These are phyloP conservation scores for Xyrauchen texanus DNA, from an alignment of 2,113 vertebrate species.

Conservation along the genomic window DNA sequence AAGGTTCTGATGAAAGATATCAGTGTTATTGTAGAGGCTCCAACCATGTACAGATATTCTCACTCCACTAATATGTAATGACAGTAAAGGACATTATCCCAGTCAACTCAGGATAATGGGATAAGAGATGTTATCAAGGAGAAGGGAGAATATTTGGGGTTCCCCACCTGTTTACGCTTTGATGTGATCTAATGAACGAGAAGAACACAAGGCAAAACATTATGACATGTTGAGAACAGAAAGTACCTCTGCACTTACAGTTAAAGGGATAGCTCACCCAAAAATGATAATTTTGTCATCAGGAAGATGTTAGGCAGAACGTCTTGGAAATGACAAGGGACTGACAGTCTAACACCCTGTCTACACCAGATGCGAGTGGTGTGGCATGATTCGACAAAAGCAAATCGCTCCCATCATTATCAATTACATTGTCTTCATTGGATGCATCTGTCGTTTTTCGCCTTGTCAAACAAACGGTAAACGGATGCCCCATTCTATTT, in stretches of 20 bases:
- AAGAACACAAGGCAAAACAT: conserved; percentile 70
- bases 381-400: too few species aligned
- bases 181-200: conserved; percentile 79
- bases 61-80: conserved; percentile 37
- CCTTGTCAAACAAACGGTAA: too few species aligned
- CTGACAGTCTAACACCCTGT: too few species aligned
- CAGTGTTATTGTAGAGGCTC: conserved; percentile 55
- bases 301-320: too few species aligned
- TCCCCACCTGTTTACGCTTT: conserved; percentile 80
- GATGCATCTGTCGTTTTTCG: too few species aligned
- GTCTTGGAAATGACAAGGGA: too few species aligned
- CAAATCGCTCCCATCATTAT: too few species aligned
- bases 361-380: too few species aligned
- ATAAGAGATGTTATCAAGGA: conserved; percentile 26
- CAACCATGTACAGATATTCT: conserved; percentile 45
- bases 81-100: conserved; percentile 48
- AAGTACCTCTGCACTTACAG: conserved; percentile 19
- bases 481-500: too few species aligned
- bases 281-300: too few species aligned
- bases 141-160: conserved; percentile 54
- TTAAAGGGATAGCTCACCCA: not conserved
- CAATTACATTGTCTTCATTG: too few species aligned
- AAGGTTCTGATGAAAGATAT: conserved; percentile 65
- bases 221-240: conserved; percentile 64
- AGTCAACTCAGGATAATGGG: conserved; percentile 54